Evolutionary conservation across 2,113 vertebrate species (phyloP), one percentile per base, ranked within the genome.

Genomic region (Camelus bactrianus): DNA sequence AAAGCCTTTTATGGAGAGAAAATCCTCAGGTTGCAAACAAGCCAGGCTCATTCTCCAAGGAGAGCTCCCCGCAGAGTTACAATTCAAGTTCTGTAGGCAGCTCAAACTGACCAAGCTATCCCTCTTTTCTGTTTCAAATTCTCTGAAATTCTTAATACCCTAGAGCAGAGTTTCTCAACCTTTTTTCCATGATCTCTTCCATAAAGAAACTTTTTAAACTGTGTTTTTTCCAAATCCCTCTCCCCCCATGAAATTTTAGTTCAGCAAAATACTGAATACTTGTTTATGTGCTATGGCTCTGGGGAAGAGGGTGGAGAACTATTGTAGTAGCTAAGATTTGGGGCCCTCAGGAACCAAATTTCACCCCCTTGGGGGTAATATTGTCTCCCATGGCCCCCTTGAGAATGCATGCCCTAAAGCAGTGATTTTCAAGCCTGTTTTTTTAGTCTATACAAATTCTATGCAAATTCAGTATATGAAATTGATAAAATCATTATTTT

Each of bases 21-120:
- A 73, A 60, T 70, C 77, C 28, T 30, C 72, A 83, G 30, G 13
- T n/a, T 84, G 58, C 20, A 97, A 96, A 96, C 82, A 97, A 98
- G 35, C 46, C 76, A 91, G 96, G 95, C 82, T 98, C 93, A 97
- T 97, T 97, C 95, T 98, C 98, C 94, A 93, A 95, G 94, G 98
- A 98, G 96, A 98, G 95, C 97, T 98, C 96, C 96, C 91, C 95
- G 92, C 91, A 97, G 97, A 92, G 96, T 56, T 97, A 96, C 87
- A 98, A 89, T 98, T 98, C 93, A 97, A 94, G 93, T 86, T 91
- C 95, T 95, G 96, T 98, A 97, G 95, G 48, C 95, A 91, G 85
- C 89, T 97, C 95, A 98, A 97, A 89, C 95, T 96, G 92, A 93
- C 85, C 26, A 64, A 56, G 26, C 8, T 42, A 8, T 15, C 54